phyloP scores from a whole-genome alignment of 30 jellyfish, hydroid and myxozoan species.

The Hydractinia echinata region DNA sequence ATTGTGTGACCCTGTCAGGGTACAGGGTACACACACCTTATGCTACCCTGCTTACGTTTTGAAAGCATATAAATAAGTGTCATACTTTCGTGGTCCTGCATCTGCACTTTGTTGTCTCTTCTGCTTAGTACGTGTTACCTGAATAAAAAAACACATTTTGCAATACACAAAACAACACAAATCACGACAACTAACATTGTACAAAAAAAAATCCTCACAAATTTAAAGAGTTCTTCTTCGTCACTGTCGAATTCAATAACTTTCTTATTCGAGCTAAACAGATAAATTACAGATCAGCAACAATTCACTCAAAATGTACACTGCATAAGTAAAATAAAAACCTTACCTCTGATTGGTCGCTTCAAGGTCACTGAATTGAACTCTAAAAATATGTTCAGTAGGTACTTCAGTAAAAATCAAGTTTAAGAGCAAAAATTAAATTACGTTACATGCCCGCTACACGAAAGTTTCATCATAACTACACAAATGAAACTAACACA shows the following conservation, averaged over 20 bases:
- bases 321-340: background rate
- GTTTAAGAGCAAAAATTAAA: no score
- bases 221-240: slow-evolving; percentile 65
- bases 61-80: no score
- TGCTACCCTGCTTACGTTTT: no score
- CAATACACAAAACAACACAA: background rate
- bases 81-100: background rate
- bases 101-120: slow-evolving; percentile 15
- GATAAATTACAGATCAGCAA: no score
- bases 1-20: no score
- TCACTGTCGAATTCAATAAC: slow-evolving; percentile 42
- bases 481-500: no score
- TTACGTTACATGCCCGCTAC: no score
- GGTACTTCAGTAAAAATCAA: no score
- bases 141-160: background rate
- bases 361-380: slow-evolving; percentile 14
- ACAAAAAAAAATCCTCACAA: slow-evolving; percentile 28
- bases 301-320: no score
- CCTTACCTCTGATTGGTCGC: background rate
- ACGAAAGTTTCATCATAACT: no score
- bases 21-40: no score
- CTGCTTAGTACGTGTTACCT: slow-evolving; percentile 4
- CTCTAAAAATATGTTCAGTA: slow-evolving; percentile 13
- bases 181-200: background rate
- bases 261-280: background rate